Base-by-base conservation (phyloP, 2,888 invertebrate species). In the Hyalella azteca region DNA sequence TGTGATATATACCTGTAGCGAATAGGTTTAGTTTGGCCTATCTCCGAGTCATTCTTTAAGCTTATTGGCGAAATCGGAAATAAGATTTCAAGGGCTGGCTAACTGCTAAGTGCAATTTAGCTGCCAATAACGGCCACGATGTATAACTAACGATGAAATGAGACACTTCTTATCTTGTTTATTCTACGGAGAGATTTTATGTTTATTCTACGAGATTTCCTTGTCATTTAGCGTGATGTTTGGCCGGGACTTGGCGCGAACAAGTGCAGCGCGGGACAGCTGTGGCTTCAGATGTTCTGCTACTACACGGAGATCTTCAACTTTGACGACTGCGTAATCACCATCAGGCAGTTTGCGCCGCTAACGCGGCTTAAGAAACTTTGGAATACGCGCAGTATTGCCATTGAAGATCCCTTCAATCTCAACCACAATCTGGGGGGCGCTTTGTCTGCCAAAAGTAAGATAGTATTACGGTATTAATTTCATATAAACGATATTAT, bases 371-470 rank as follows among this genome's bases (percentile, higher is more conserved):
- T 90, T 85, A 90, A 90, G 81, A 91, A 91, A 86, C 87, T 89
- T 40, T 91, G 91, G 91, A 89, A 89, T 85, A 88, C 89, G 1
- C 88, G 88, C 77, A 88, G 88, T 75, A 87, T 91, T 77, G 90
- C 90, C 41, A 90, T 91, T 84, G 91, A 91, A 88, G 91, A 91
- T 88, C 91, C 91, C 9, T 91, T 91, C 88, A 90, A 91, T 86
- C 86, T 90, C 48, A 87, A 85, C 80, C 91, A 91, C 85, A 91
- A 91, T 86, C 87, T 91, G 50, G 91, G 91, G 26, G 88, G 88
- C 78, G 90, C 90, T 2, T 87, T 91, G 66, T 89, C 90, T 1
- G 87, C 88, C 80, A 89, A 89, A 87, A 91, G 90, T 91, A 87
- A 88, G 89, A n/a, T n/a, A n/a, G n/a, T n/a, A n/a, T n/a, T n/a